Evolutionary conservation across 2,113 vertebrate species (phyloP).

Genomic region (Dryoscopus gambensis): DNA sequence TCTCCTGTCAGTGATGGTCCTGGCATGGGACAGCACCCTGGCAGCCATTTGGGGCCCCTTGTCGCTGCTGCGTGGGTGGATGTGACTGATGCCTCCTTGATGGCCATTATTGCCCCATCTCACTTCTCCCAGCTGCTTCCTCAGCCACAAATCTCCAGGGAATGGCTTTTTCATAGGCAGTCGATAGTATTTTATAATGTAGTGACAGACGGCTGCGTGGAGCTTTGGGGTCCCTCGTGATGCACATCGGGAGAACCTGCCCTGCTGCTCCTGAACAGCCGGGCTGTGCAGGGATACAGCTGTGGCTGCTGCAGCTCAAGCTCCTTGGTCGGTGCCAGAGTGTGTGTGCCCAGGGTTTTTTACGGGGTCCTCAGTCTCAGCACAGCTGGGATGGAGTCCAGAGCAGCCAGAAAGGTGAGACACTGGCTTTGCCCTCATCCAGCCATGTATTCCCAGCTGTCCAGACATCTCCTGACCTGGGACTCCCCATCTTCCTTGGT

Average conservation of each 20-base stretch:
- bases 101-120: not conserved
- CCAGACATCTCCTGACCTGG: not conserved
- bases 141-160: not conserved
- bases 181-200: not conserved
- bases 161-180: conserved; percentile 14
- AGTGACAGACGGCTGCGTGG: rapidly evolving
- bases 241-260: rapidly evolving
- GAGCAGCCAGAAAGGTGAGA: not conserved
- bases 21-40: not conserved
- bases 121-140: not conserved
- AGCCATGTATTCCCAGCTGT: not conserved
- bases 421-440: not conserved
- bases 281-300: not conserved
- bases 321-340: not conserved
- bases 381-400: not conserved
- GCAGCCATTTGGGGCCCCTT: not conserved
- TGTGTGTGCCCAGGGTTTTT: rapidly evolving
- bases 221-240: rapidly evolving
- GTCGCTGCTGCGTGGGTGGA: not conserved
- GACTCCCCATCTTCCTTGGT: not conserved
- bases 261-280: not conserved
- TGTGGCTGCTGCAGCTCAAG: not conserved
- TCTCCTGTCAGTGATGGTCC: not conserved
- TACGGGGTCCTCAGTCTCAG: not conserved
- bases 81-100: not conserved